Percentiles rank a stretch among this genome's conserved stretches.
These are phyloP conservation scores for Polietes domitor DNA, from an alignment of 2,888 invertebrate species.

Conservation along the genomic window DNA sequence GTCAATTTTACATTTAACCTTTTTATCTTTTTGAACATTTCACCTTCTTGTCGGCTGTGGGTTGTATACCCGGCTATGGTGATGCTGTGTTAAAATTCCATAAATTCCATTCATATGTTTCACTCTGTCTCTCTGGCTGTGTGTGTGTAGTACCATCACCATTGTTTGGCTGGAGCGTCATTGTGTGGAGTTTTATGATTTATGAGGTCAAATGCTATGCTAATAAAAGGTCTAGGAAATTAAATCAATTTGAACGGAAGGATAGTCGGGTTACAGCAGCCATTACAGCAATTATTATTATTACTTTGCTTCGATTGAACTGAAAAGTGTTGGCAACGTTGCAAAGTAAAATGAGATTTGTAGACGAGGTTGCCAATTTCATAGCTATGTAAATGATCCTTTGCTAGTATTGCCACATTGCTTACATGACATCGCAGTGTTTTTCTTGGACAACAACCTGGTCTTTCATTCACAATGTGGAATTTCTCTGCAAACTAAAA, in stretches of 20 bases:
- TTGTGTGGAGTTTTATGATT: slow-evolving; percentile 66
- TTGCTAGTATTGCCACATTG: no score
- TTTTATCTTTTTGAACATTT: slow-evolving; percentile 31
- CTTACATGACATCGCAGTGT: no score
- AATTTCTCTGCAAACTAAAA: no score
- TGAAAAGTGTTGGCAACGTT: not conserved
- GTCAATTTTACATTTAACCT: slow-evolving; percentile 2
- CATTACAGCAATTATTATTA: slow-evolving; percentile 63
- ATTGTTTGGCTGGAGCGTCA: slow-evolving; percentile 10
- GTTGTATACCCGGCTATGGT: not conserved
- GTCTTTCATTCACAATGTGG: no score
- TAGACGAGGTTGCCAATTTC: no score
- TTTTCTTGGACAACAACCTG: no score
- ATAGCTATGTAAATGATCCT: no score
- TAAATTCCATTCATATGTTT: slow-evolving; percentile 62
- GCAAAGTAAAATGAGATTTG: no score
- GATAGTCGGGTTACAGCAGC: slow-evolving; percentile 62
- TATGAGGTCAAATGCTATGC: slow-evolving; percentile 71
- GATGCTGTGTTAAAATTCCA: slow-evolving; percentile 17
- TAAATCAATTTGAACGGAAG: slow-evolving; percentile 78
- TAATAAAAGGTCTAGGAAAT: slow-evolving; percentile 75
- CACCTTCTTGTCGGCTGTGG: slow-evolving; percentile 3
- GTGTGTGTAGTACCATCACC: not conserved
- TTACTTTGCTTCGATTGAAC: not conserved
- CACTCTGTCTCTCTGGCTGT: slow-evolving; percentile 22